These are phyloP conservation scores for Spatula clypeata DNA, from an alignment of 2,797 vertebrate genomes.

Conservation along the genomic window DNA sequence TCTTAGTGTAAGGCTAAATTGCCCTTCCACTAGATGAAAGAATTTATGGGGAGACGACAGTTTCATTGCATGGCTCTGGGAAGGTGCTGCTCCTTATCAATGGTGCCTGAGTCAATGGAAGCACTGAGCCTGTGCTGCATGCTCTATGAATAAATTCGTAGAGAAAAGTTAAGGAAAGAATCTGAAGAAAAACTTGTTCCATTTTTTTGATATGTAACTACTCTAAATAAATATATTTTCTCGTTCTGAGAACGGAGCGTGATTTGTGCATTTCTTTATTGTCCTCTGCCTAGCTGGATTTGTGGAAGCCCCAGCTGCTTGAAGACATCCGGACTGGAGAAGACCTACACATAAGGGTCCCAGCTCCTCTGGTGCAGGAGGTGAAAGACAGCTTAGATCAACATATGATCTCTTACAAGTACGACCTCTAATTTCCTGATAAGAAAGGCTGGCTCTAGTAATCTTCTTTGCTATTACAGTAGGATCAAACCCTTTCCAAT, in stretches of 20 bases:
- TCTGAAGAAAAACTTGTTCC: not conserved
- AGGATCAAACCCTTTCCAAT: not conserved
- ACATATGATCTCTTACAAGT: slow-evolving; percentile 58
- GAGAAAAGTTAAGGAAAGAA: not conserved
- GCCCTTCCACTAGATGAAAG: not conserved
- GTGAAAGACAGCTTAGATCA: slow-evolving; percentile 50
- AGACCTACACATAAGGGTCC: slow-evolving; percentile 30
- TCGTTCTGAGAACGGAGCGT: not conserved
- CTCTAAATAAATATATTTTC: not conserved
- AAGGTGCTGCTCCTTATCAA: not conserved
- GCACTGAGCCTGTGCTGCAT: not conserved
- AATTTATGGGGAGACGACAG: not conserved
- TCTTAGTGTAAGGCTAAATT: not conserved
- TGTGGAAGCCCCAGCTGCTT: slow-evolving; percentile 48
- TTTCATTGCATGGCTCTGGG: not conserved
- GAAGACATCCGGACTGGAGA: slow-evolving; percentile 41
- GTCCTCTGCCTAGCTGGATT: slow-evolving; percentile 41
- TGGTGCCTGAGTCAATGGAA: not conserved
- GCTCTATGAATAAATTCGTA: not conserved
- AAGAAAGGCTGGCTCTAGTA: not conserved
- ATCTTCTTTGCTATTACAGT: not conserved
- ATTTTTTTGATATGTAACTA: not conserved
- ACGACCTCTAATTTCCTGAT: not conserved
- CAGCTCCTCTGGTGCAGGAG: slow-evolving; percentile 28
- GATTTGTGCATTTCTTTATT: slow-evolving; percentile 28